Evolutionary conservation across 30 jellyfish, hydroid and myxozoan species (phyloP), one percentile per base, ranked within the genome.

Genomic region (Sanderia malayensis): DNA sequence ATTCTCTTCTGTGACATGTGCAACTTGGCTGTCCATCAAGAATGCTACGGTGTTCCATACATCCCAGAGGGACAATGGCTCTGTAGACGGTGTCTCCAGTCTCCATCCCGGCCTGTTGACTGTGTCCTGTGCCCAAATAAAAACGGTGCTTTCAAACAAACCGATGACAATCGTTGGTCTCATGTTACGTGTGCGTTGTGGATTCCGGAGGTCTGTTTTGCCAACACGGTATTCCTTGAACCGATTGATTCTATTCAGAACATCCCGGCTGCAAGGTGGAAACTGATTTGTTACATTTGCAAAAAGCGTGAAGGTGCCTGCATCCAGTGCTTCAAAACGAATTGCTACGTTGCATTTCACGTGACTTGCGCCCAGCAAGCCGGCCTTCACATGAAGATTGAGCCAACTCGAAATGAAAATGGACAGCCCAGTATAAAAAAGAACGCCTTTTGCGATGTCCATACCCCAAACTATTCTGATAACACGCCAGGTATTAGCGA

Each of bases 31-130:
- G 99, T 94, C 10, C 99, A 94, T 27, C 99, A 94, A 57, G 99
- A 94, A 44, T 94, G 99, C 73, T 94, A 94, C 73, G 99, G 99
- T 59, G 97, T 94, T 24, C 99, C 99, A 7, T 94, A 86, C 49
- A 88, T 94, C 58, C 99, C 99, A 23, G 99, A 94, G 72, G 99
- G 97, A 27, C 96, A 87, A 74, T 94, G 99, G 99, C 78, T 94
- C 28, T 94, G 99, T 69, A 83, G 95, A n/a, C 90, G 88, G 13
- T 94, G 99, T 58, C 79, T 83, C 46, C 96, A 82, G 67, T 86
- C 99, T 11, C 99, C 99, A 20, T 94, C 99, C 0, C 87, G 75
- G 67, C 96, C 97, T 8, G 97, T 94, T 9, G 94, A 79, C 28
- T 94, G 99, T 77, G 92, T 80, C 19, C 61, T 94, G 37, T 94